Evolutionary conservation across 2,888 invertebrate species (phyloP).

Genomic region (Autographa pulchrina): DNA sequence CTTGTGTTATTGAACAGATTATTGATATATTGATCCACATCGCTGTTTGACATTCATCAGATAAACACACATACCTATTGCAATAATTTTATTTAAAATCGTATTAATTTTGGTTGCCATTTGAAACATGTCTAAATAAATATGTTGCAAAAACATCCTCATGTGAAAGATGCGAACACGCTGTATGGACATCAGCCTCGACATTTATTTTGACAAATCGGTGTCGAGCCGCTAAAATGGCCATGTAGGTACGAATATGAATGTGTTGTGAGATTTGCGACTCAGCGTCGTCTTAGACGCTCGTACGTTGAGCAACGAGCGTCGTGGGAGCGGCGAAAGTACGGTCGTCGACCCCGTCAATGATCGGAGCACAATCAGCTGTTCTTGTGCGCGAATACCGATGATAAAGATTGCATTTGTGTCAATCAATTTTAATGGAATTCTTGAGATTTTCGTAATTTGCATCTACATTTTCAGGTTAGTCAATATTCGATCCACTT

Average conservation of each 20-base stretch:
- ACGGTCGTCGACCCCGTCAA: conserved; percentile 83
- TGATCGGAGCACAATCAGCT: conserved; percentile 84
- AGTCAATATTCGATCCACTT: conserved; percentile 23
- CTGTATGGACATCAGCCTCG: conserved; percentile 12
- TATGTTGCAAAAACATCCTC: conserved; percentile 26
- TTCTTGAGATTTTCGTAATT: conserved; percentile 36
- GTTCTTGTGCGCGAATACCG: conserved; percentile 78
- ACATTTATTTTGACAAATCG: conserved; percentile 27
- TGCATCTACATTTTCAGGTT: conserved; percentile 9
- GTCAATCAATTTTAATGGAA: conserved; percentile 61
- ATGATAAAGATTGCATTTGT: conserved; percentile 65
- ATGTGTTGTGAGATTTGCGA: conserved; percentile 37
- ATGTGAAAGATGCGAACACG: conserved; percentile 28
- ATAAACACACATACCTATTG: conserved; percentile 9
- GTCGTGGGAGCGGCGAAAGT: conserved; percentile 88
- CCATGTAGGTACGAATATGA: conserved; percentile 42
- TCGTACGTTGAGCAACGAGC: conserved; percentile 78
- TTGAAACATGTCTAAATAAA: conserved; percentile 42
- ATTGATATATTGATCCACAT: not conserved
- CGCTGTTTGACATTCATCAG: conserved; percentile 8
- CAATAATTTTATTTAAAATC: conserved; percentile 16
- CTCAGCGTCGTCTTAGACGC: conserved; percentile 72
- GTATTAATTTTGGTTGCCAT: conserved; percentile 28
- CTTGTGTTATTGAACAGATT: not conserved
- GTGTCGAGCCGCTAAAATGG: conserved; percentile 53